Percentiles rank a stretch among this genome's conserved stretches.
Evolutionary conservation across 2,113 vertebrate species (phyloP).

Genomic region (rabbit (Oryctolagus cuniculus)): DNA sequence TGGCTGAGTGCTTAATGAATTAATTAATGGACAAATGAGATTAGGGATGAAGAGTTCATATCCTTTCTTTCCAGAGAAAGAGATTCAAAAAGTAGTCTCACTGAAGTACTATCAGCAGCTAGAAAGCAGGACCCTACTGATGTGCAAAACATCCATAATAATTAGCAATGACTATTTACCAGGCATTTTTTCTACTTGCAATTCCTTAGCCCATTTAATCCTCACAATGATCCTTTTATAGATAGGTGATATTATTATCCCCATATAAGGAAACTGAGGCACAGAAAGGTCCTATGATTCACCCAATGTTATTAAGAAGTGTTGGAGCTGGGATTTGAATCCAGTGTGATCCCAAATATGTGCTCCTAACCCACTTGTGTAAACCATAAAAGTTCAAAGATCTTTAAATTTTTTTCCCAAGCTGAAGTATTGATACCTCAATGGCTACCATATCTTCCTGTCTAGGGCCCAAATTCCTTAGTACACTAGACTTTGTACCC

Average conservation of each 20-base stretch:
- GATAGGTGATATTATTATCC: background rate
- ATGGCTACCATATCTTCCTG: background rate
- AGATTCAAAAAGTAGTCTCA: background rate
- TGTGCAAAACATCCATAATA: constrained; percentile 7
- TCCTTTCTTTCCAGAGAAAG: background rate
- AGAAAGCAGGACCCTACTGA: background rate
- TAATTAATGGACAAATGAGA: constrained; percentile 37
- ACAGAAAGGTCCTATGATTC: background rate
- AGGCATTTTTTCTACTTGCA: background rate
- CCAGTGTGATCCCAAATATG: background rate
- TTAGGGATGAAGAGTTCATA: background rate
- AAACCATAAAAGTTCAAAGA: background rate
- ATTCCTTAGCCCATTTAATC: constrained; percentile 28
- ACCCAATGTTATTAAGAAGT: background rate
- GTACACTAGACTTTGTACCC: background rate
- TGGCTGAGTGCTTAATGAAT: background rate
- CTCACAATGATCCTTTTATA: constrained; percentile 24
- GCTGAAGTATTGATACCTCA: background rate
- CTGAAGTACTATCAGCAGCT: background rate
- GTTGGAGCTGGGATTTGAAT: background rate
- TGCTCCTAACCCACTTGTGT: background rate
- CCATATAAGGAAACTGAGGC: background rate
- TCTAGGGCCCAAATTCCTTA: background rate
- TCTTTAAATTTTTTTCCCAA: background rate
- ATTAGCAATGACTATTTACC: background rate